Conservation (phyloP, 2,797 vertebrate genomes). For the Kryptolebias ocellatus region DNA sequence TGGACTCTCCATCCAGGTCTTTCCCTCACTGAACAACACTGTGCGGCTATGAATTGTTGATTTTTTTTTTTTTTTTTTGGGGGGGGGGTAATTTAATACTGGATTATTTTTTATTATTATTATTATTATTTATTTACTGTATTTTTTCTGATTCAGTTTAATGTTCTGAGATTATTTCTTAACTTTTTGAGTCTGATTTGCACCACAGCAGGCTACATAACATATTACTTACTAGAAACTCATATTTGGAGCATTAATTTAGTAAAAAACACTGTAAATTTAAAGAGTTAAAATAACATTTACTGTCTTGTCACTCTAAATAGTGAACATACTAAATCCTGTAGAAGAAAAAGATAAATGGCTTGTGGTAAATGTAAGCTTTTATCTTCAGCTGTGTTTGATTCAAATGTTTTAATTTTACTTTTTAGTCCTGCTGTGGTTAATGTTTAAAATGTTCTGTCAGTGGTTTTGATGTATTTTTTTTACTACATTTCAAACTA, state of each 20-base stretch:
- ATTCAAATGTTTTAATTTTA: conserved; percentile 55
- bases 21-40: conserved; percentile 43
- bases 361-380: conserved; percentile 10
- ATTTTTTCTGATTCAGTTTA: conserved; percentile 13
- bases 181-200: conserved; percentile 42
- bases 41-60: conserved; percentile 25
- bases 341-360: conserved; percentile 22
- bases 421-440: conserved; percentile 61
- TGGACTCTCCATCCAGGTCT: conserved; percentile 33
- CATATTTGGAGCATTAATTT: neutral
- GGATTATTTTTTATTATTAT: conserved; percentile 38
- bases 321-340: neutral
- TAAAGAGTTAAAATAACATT: neutral
- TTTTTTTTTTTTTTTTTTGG: too few species aligned
- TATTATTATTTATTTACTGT: conserved; percentile 55
- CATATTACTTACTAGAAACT: neutral
- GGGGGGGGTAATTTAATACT: conserved; percentile 36
- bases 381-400: conserved; percentile 36
- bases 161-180: conserved; percentile 11
- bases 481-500: conserved; percentile 29
- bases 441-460: conserved; percentile 56
- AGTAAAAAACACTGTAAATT: too few species aligned
- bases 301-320: neutral
- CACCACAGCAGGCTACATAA: conserved; percentile 2
- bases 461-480: conserved; percentile 50